Evolutionary conservation across 2,797 vertebrate species (phyloP).

Genomic region (Diglossa cyanea): DNA sequence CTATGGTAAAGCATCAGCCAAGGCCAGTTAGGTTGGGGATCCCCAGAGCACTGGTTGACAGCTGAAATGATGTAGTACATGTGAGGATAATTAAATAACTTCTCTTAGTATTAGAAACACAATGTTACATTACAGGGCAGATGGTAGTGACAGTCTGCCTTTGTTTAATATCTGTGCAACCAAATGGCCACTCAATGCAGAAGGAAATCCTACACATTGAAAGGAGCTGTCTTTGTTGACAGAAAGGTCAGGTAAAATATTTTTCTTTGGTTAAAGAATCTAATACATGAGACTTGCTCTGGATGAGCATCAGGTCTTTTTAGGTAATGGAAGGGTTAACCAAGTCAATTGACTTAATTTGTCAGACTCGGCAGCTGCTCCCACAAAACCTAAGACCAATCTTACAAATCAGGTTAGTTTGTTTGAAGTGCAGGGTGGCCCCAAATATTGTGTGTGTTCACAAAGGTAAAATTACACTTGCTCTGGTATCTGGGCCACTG

Average conservation of each 20-base stretch:
- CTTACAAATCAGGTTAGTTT: neutral
- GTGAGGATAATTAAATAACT: neutral
- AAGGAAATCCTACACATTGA: neutral
- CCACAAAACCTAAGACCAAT: neutral
- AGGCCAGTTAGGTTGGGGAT: neutral
- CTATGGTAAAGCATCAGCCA: neutral
- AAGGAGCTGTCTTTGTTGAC: neutral
- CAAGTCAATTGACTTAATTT: neutral
- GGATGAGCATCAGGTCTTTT: neutral
- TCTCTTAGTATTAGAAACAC: neutral
- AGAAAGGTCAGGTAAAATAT: neutral
- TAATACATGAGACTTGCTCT: neutral
- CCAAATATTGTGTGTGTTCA: neutral
- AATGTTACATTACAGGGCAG: neutral
- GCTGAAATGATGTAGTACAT: fast-evolving
- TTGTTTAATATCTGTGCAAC: neutral
- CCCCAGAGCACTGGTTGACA: neutral
- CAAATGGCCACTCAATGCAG: neutral
- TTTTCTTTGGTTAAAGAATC: neutral
- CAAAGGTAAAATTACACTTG: neutral
- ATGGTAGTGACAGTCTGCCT: neutral
- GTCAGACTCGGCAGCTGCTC: neutral
- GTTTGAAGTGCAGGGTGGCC: neutral
- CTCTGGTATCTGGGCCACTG: neutral
- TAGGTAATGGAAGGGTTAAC: neutral